These are phyloP conservation scores for Cremastinae sp. DNA, from an alignment of 2,888 invertebrate genomes.

Conservation along the genomic window DNA sequence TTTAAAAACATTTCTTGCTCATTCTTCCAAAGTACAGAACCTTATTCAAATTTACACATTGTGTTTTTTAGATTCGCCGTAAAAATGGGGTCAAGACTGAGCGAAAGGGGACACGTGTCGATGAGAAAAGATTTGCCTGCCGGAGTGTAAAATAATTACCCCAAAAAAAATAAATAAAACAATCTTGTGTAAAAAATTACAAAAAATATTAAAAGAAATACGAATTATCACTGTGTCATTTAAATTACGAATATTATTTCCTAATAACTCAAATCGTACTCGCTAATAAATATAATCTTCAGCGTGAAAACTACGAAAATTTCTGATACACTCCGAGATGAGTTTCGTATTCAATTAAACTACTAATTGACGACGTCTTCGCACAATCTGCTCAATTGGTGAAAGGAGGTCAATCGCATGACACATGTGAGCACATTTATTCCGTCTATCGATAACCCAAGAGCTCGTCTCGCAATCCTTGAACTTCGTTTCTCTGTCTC, in stretches of 20 bases:
- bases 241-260: background rate
- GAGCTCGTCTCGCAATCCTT: constrained; percentile 5
- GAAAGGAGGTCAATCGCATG: constrained; percentile 29
- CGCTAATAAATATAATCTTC: too few relatives aligned
- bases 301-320: too few relatives aligned
- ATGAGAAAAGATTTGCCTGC: constrained; percentile 52
- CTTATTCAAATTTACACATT: background rate
- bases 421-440: background rate
- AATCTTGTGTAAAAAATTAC: background rate
- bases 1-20: background rate
- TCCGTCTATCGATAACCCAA: constrained; percentile 25
- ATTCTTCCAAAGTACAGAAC: background rate
- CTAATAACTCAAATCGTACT: too few relatives aligned
- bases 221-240: background rate
- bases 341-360: constrained; percentile 18
- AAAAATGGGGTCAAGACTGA: constrained; percentile 62
- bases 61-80: constrained; percentile 63
- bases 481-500: constrained; percentile 27
- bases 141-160: constrained; percentile 49
- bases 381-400: constrained; percentile 26
- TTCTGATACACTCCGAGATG: too few relatives aligned
- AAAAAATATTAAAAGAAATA: background rate
- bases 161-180: constrained; percentile 4
- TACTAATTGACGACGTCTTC: constrained; percentile 1
- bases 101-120: constrained; percentile 19